Evolutionary conservation across 2,797 vertebrate species (phyloP).

Genomic region (Schizopygopsis pylzovi): DNA sequence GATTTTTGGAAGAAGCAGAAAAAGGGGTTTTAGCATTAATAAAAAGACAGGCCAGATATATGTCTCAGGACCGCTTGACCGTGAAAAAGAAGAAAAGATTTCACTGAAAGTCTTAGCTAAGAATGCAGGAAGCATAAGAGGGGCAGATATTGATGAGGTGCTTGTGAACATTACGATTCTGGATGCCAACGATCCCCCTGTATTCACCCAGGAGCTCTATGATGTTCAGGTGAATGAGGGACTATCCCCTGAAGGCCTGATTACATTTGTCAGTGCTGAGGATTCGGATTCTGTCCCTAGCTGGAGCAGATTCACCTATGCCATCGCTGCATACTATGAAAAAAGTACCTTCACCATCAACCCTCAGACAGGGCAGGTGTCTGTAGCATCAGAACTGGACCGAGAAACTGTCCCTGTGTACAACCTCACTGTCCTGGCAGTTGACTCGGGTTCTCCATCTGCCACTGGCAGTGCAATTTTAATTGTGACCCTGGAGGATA

Average conservation of each 20-base stretch:
- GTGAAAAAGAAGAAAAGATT: conserved; percentile 94
- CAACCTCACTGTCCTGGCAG: conserved; percentile 89
- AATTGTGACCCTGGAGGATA: conserved; percentile 93
- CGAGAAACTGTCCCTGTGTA: conserved; percentile 90
- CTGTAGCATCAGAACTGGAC: conserved; percentile 90
- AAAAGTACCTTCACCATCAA: conserved; percentile 91
- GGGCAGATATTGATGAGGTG: conserved; percentile 95
- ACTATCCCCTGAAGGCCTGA: conserved; percentile 88
- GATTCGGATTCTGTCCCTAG: conserved; percentile 97
- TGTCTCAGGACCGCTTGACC: conserved; percentile 89
- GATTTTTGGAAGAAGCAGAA: conserved; percentile 92
- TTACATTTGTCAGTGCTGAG: conserved; percentile 94
- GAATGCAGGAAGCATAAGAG: conserved; percentile 91
- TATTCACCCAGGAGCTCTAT: conserved; percentile 89
- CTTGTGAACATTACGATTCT: conserved; percentile 93
- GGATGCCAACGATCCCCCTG: conserved; percentile 95
- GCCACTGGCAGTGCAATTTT: conserved; percentile 90
- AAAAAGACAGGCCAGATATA: conserved; percentile 91
- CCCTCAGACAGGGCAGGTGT: conserved; percentile 93
- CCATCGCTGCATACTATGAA: conserved; percentile 85
- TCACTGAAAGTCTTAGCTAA: conserved; percentile 94
- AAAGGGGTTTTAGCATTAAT: conserved; percentile 92
- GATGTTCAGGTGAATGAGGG: conserved; percentile 92
- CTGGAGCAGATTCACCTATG: conserved; percentile 97
- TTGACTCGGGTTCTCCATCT: conserved; percentile 89